Conservation (phyloP, 2,797 vertebrate genomes). For the Lemur catta region DNA sequence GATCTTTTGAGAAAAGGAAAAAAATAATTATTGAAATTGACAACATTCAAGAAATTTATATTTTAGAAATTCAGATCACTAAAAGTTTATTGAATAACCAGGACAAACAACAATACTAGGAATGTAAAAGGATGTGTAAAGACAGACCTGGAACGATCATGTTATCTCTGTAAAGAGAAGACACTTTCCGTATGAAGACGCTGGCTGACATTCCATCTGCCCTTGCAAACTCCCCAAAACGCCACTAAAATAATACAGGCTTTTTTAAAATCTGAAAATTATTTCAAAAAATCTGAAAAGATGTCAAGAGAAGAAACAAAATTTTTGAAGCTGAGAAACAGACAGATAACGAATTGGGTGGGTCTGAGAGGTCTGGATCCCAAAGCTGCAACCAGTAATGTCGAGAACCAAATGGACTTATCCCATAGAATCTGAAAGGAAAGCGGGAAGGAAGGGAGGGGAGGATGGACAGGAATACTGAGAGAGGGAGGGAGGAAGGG, state of each 20-base stretch:
- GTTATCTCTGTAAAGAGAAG: accelerated
- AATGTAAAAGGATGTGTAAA: accelerated
- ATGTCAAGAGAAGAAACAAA: not conserved
- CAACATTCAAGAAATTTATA: not conserved
- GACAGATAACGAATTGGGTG: accelerated
- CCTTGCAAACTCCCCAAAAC: not conserved
- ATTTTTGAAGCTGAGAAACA: not conserved
- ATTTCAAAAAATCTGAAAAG: not conserved
- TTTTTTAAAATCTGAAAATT: not conserved
- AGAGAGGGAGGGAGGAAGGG: not conserved
- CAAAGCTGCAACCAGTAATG: not conserved
- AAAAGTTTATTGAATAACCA: not conserved
- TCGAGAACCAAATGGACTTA: accelerated
- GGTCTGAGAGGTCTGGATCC: not conserved
- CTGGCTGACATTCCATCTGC: accelerated
- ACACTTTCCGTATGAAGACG: accelerated
- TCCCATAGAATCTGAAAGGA: not conserved
- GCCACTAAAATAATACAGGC: not conserved
- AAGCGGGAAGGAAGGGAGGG: too few species aligned
- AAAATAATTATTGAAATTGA: not conserved
- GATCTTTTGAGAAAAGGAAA: not conserved
- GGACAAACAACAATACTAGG: not conserved
- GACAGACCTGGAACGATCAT: accelerated
- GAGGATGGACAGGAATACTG: too few species aligned
- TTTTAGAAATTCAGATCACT: not conserved